Percentiles rank a stretch among this genome's conserved stretches.
Conservation (phyloP, 1,140 invertebrate genomes). For the Phymastichus coffea region DNA sequence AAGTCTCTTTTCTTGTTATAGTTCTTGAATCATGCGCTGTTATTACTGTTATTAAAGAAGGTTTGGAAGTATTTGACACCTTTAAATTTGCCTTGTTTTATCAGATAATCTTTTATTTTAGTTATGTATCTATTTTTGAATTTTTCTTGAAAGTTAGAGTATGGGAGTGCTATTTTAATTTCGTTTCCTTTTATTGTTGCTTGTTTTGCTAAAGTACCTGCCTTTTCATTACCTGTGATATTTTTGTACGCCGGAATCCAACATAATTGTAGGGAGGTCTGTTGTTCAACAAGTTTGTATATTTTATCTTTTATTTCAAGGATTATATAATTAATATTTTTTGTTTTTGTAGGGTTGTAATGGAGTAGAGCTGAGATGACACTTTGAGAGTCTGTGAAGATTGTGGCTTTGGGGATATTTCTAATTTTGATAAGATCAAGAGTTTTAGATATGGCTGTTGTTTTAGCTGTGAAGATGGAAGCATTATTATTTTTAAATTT, state of each 20-base stretch:
- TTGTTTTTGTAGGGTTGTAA: background rate
- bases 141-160: background rate
- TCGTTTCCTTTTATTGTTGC: background rate
- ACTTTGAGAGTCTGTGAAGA: background rate
- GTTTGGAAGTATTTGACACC: background rate
- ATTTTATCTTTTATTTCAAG: background rate
- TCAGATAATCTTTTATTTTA: background rate
- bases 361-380: background rate
- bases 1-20: background rate
- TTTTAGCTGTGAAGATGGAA: conserved; percentile 1
- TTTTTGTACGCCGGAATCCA: background rate
- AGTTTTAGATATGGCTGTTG: background rate
- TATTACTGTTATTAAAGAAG: background rate
- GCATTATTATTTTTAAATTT: background rate
- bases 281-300: background rate
- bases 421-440: background rate
- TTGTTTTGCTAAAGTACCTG: conserved; percentile 2
- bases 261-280: background rate
- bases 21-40: background rate
- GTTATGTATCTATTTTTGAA: background rate
- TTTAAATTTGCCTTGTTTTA: background rate
- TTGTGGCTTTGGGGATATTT: background rate
- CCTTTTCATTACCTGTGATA: conserved; percentile 1
- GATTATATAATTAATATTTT: background rate
- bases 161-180: background rate